A percentile compares a stretch with the other conserved stretches of the same genome.
Evolutionary conservation across 2,888 invertebrate species (phyloP).

Genomic region (Caenorhabditis sp.): DNA sequence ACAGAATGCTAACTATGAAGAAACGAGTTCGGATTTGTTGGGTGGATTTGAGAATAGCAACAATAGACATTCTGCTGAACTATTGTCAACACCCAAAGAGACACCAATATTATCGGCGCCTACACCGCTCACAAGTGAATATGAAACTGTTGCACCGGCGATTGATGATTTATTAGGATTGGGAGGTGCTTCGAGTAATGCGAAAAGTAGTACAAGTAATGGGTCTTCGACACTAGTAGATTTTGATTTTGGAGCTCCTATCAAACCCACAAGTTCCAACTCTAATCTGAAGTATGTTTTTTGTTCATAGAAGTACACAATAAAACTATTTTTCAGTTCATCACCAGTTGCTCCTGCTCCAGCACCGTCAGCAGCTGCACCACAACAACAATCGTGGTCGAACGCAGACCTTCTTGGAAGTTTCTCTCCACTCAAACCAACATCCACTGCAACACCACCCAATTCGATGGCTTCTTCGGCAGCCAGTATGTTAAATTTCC

Average conservation of each 20-base stretch:
- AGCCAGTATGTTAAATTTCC: conserved; percentile 14
- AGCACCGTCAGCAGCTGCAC: neutral
- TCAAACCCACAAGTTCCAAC: conserved; percentile 23
- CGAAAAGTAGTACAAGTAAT: conserved; percentile 4
- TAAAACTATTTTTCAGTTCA: neutral
- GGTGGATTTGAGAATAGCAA: conserved; percentile 12
- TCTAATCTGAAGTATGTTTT: conserved; percentile 10
- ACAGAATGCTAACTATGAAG: conserved; percentile 10
- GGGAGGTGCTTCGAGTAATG: neutral
- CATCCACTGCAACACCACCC: conserved; percentile 30
- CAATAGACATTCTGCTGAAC: neutral
- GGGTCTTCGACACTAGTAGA: conserved; percentile 19
- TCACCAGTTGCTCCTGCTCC: conserved; percentile 3
- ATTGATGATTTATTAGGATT: conserved; percentile 39
- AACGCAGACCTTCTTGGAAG: conserved; percentile 34
- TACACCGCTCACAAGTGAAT: conserved; percentile 17
- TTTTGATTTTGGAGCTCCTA: conserved; percentile 36
- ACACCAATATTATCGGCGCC: conserved; percentile 36
- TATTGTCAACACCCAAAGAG: conserved; percentile 8
- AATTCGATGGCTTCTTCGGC: conserved; percentile 27
- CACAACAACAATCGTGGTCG: conserved; percentile 8
- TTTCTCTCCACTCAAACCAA: conserved; percentile 27
- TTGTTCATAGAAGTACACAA: neutral
- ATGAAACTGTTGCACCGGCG: conserved; percentile 14
- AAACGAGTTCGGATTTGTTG: conserved; percentile 29